A percentile compares a stretch with the other conserved stretches of the same genome.
phyloP scores from a whole-genome alignment of 2,888 invertebrate genomes.

The Dynastes grantii region DNA sequence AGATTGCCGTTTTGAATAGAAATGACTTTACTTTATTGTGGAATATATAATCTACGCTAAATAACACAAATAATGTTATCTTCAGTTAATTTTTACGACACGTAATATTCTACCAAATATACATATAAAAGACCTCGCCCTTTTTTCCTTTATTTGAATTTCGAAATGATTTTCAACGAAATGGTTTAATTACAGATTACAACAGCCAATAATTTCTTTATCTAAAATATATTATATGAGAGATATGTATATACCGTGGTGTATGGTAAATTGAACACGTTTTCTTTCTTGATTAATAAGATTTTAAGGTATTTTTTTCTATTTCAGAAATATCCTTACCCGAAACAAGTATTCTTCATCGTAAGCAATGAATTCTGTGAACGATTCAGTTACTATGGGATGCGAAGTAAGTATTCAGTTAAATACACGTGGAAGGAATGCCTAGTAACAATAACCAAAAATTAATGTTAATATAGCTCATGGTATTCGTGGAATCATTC shows the following conservation, averaged over 20 bases:
- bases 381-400: conserved; percentile 97
- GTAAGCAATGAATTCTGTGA: conserved; percentile 98
- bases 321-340: conserved; percentile 83
- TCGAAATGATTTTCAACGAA: not conserved
- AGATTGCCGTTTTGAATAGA: not conserved
- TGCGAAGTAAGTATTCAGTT: conserved; percentile 85
- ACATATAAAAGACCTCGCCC: not conserved
- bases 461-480: too few species aligned
- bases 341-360: conserved; percentile 93
- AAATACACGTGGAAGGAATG: too few species aligned
- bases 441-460: too few species aligned
- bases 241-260: too few species aligned
- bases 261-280: too few species aligned
- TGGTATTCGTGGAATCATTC: too few species aligned
- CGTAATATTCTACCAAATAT: not conserved
- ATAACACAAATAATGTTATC: conserved; percentile 18
- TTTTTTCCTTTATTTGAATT: conserved; percentile 1
- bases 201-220: too few species aligned
- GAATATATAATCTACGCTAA: conserved; percentile 4
- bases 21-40: not conserved
- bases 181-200: not conserved
- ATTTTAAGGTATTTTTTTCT: conserved; percentile 54
- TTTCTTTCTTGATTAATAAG: not conserved
- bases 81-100: not conserved
- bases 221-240: too few species aligned